A percentile compares a stretch with the other conserved stretches of the same genome.
Evolutionary conservation across 2,888 invertebrate genomes (phyloP).

Genomic region (Ophion ellenae): DNA sequence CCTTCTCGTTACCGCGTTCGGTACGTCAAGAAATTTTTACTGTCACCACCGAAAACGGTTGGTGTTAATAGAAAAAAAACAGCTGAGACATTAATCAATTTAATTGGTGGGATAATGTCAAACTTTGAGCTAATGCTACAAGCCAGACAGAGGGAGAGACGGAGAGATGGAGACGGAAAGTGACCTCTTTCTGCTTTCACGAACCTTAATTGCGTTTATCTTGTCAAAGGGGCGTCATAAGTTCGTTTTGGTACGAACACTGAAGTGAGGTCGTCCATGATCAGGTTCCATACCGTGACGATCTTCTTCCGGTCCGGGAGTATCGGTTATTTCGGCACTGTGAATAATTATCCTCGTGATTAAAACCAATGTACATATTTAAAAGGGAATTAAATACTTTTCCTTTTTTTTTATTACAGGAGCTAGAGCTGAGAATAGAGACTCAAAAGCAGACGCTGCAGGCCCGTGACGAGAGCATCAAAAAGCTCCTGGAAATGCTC

Average conservation of each 20-base stretch:
- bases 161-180: background rate
- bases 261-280: slow-evolving; percentile 21
- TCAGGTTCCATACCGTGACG: slow-evolving; percentile 35
- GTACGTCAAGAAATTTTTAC: background rate
- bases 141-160: slow-evolving; percentile 7
- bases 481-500: slow-evolving; percentile 98
- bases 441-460: slow-evolving; percentile 99
- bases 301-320: slow-evolving; percentile 39
- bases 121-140: slow-evolving; percentile 4
- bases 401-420: slow-evolving; percentile 85
- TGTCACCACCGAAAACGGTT: background rate
- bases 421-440: slow-evolving; percentile 97
- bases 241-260: slow-evolving; percentile 70
- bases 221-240: slow-evolving; percentile 78
- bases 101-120: slow-evolving; percentile 9
- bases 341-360: background rate
- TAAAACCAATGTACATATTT: slow-evolving; percentile 1
- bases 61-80: background rate
- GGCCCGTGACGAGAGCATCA: slow-evolving; percentile 98
- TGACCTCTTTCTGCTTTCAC: slow-evolving; percentile 71
- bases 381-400: background rate
- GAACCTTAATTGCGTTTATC: slow-evolving; percentile 75
- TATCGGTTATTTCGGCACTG: slow-evolving; percentile 22
- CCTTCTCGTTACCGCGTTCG: background rate
- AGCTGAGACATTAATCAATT: background rate